Conservation (phyloP, 2,888 invertebrate genomes). For the Anthophora plumipes region DNA sequence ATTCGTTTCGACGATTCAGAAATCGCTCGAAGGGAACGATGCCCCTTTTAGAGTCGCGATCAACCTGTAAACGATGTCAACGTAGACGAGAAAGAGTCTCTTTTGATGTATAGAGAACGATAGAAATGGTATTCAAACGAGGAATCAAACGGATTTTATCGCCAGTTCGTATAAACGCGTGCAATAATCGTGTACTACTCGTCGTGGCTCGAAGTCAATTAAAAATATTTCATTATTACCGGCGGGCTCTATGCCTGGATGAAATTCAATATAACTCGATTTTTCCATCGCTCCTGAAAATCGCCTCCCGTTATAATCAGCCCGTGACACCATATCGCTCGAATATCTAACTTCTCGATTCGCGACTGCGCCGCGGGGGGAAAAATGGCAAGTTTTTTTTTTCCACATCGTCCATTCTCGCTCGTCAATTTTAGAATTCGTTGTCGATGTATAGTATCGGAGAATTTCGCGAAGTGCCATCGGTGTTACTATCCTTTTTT, state of each 20-base stretch:
- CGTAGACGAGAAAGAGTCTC: background rate
- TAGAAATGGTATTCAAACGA: background rate
- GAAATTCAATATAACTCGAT: conserved; percentile 35
- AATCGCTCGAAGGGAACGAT: background rate
- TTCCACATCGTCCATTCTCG: background rate
- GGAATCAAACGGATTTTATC: background rate
- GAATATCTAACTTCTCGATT: conserved; percentile 20
- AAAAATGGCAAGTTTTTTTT: conserved; percentile 6
- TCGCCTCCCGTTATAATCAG: conserved; percentile 21
- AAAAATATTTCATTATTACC: conserved; percentile 43
- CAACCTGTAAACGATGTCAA: background rate
- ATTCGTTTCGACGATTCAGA: background rate
- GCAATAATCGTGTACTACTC: conserved; percentile 29
- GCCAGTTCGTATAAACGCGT: conserved; percentile 4
- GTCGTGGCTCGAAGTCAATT: conserved; percentile 21
- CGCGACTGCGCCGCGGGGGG: background rate
- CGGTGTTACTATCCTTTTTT: background rate
- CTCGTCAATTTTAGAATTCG: background rate
- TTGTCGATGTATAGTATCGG: too few species aligned
- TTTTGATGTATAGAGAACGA: background rate
- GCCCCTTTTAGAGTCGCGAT: background rate
- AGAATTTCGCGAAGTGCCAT: background rate
- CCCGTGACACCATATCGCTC: background rate
- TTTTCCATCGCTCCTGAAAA: conserved; percentile 34
- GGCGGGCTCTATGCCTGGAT: too few species aligned